Conservation (phyloP, 2,888 invertebrate species). For the Eristalinus aeneus region DNA sequence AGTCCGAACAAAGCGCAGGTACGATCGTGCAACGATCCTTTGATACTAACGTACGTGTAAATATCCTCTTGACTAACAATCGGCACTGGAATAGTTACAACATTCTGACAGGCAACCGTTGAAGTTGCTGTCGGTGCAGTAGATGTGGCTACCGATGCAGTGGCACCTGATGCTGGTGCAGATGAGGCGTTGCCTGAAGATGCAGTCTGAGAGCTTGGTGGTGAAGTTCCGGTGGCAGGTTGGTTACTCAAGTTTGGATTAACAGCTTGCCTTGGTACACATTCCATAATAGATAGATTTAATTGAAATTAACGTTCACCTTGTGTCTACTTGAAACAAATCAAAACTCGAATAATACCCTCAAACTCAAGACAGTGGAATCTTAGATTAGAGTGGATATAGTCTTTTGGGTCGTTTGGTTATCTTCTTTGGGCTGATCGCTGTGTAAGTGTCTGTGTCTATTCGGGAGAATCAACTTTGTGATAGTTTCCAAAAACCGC, state of each 20-base stretch:
- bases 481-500: slow-evolving; percentile 78
- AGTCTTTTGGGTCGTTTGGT: slow-evolving; percentile 62
- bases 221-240: slow-evolving; percentile 39
- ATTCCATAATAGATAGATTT: slow-evolving; percentile 66
- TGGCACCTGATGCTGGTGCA: slow-evolving; percentile 4
- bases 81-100: slow-evolving; percentile 80
- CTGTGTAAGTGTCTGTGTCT: slow-evolving; percentile 70
- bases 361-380: slow-evolving; percentile 38
- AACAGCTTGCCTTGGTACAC: slow-evolving; percentile 53
- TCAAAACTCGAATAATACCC: slow-evolving; percentile 32
- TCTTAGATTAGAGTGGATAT: slow-evolving; percentile 48
- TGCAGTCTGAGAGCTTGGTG: slow-evolving; percentile 37
- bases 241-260: slow-evolving; percentile 40
- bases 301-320: slow-evolving; percentile 31
- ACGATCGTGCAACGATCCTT: slow-evolving; percentile 88
- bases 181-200: slow-evolving; percentile 31
- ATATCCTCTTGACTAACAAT: slow-evolving; percentile 82
- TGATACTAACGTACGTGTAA: slow-evolving; percentile 88
- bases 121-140: slow-evolving; percentile 57
- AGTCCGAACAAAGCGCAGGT: slow-evolving; percentile 90
- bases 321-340: slow-evolving; percentile 34
- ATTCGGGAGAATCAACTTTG: slow-evolving; percentile 80
- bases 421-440: slow-evolving; percentile 33
- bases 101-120: slow-evolving; percentile 73
- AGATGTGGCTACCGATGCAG: slow-evolving; percentile 32